These are phyloP conservation scores for Tragelaphus oryx DNA, from an alignment of 2,797 vertebrate species.

Conservation along the genomic window DNA sequence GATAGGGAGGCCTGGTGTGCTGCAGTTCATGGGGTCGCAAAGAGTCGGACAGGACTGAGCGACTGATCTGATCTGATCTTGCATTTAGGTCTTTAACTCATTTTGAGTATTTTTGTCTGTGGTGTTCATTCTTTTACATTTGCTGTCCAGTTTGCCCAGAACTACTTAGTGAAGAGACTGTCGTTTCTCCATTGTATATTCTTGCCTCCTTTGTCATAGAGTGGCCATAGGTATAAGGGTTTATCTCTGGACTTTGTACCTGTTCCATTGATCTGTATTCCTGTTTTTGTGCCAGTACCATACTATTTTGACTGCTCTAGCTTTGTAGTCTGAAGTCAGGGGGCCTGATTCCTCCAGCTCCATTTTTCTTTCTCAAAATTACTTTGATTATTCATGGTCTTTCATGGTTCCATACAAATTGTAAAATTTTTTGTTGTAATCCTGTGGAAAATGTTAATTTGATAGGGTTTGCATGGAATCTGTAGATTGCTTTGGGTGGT, in stretches of 20 bases:
- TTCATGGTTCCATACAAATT: background rate
- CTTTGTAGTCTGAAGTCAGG: background rate
- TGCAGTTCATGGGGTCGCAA: too few species aligned
- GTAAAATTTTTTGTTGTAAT: background rate
- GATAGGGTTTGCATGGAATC: background rate
- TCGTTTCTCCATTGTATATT: background rate
- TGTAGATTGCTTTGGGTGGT: background rate
- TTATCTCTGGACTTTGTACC: background rate
- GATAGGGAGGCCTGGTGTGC: too few species aligned
- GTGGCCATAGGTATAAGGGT: background rate
- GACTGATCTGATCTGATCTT: background rate
- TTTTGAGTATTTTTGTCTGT: background rate
- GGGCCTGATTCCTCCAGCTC: background rate
- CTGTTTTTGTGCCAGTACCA: background rate
- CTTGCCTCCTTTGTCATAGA: background rate
- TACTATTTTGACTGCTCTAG: background rate
- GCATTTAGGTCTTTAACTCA: background rate
- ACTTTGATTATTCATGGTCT: background rate
- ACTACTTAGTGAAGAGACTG: background rate
- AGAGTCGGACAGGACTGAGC: too few species aligned
- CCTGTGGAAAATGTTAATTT: background rate
- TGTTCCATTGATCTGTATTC: background rate
- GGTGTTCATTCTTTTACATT: background rate
- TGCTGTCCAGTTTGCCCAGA: background rate
- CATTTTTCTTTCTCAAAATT: background rate